Base-by-base conservation (phyloP, 2,888 invertebrate species). In the Orchestes rusci region DNA sequence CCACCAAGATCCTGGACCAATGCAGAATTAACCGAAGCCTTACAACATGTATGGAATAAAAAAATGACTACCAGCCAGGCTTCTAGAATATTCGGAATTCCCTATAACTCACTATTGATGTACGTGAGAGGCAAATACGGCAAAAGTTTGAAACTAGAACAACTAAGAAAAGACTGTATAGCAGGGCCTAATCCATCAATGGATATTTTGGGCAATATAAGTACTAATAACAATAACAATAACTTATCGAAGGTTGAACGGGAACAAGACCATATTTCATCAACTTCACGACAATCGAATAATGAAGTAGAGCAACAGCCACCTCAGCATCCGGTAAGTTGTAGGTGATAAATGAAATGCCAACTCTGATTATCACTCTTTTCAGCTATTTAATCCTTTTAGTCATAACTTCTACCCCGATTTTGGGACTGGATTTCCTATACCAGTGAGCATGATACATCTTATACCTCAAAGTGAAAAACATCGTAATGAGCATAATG, bases 11-110 rank as follows among this genome's bases (percentile, higher is more conserved):
- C 91, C 1, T 91, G 91, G 91, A 91, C 90, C 50, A 91, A 91
- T 70, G 87, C 87, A 27, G 91, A 91, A 62, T 74, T 91, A 39
- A 91, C 91, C 39, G 87, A 90, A 69, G 91, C 91, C 2, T 75
- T 91, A 39, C 89, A 89, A 62, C 89, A 90, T 69, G 91, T 91
- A n/a, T 91, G 91, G 91, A 90, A 90, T 70, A 90, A 91, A 64
- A 90, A 89, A 66, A 91, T 91, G 89, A 91, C 91, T 51, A 91
- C 91, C 32, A 89, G 89, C 61, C 89, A 91, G 68, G 91, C 91
- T 7, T 90, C 89, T 16, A 72, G 91, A 51, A 85, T 90, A 65
- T 91, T 89, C 69, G 90, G 91, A 31, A 91, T 91, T 54, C 91
- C 91, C n/a, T 91, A 91, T 76, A 91, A 91, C 71, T 89, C 89